These are phyloP conservation scores for Premnoplex brunnescens DNA, from an alignment of 2,797 vertebrate genomes.

Conservation along the genomic window DNA sequence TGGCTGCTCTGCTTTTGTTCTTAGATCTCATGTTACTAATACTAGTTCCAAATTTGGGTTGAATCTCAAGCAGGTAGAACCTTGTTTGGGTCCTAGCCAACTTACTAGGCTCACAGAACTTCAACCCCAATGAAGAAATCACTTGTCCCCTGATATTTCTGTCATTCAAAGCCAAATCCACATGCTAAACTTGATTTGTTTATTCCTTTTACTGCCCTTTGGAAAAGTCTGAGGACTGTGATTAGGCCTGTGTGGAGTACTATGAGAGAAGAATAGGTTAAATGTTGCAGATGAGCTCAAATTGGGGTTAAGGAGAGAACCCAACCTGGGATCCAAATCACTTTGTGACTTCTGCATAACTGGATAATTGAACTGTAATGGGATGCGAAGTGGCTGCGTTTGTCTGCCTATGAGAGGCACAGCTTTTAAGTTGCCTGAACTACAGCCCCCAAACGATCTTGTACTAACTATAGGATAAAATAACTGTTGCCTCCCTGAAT, in stretches of 20 bases:
- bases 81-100: neutral
- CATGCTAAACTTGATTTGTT: neutral
- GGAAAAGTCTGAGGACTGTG: neutral
- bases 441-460: neutral
- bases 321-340: neutral
- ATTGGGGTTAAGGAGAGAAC: neutral
- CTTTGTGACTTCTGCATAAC: constrained; percentile 8
- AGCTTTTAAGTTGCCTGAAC: neutral
- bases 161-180: neutral
- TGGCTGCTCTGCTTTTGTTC: neutral
- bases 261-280: neutral
- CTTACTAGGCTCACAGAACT: neutral
- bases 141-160: neutral
- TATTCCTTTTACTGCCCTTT: neutral
- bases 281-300: neutral
- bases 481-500: neutral
- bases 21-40: neutral
- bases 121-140: neutral
- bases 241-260: neutral
- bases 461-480: neutral
- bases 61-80: neutral
- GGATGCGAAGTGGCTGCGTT: neutral
- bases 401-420: neutral
- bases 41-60: neutral
- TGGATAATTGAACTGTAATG: neutral